Evolutionary conservation across 2,888 invertebrate species (phyloP).

Genomic region (Synergus itoensis): DNA sequence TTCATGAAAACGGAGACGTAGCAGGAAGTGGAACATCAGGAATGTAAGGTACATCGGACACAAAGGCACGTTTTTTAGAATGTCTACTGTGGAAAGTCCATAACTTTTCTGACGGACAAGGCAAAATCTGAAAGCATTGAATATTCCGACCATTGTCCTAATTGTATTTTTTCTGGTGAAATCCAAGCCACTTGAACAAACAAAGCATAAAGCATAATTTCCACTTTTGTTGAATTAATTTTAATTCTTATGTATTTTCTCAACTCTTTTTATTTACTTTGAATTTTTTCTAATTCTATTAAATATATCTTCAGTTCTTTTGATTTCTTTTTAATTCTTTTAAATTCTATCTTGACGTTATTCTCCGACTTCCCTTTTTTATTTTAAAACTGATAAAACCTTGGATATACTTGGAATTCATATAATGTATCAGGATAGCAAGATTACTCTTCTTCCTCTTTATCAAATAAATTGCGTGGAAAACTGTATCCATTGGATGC

Average conservation of each 20-base stretch:
- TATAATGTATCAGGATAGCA: no score
- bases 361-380: no score
- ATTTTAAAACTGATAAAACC: no score
- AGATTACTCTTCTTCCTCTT: background rate
- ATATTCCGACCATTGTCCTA: constrained; percentile 25
- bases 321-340: no score
- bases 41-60: constrained; percentile 22
- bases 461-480: background rate
- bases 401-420: no score
- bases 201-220: background rate
- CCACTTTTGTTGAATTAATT: no score
- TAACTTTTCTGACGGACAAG: constrained; percentile 33
- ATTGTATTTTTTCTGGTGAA: constrained; percentile 31
- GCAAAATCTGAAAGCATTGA: constrained; percentile 27
- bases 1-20: constrained; percentile 36
- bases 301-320: no score
- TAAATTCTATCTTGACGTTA: no score
- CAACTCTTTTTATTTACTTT: no score
- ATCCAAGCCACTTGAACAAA: background rate
- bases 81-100: constrained; percentile 26
- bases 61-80: constrained; percentile 36
- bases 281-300: no score
- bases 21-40: constrained; percentile 30
- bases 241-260: no score
- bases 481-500: background rate